phyloP scores from a whole-genome alignment of 2,113 vertebrate species.

The Odocoileus hemionus region DNA sequence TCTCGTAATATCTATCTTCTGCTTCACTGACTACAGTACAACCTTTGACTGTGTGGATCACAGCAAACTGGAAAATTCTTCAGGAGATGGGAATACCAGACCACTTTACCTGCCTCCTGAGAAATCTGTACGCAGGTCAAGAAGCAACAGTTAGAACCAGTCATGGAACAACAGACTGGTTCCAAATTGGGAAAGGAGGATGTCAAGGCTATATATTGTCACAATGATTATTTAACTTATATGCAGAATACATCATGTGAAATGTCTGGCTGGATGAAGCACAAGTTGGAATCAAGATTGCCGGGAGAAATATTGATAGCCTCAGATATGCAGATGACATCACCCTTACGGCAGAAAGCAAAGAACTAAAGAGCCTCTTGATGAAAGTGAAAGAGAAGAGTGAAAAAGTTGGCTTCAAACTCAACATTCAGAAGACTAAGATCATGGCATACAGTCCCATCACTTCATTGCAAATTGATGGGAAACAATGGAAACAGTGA shows the following conservation, averaged over 20 bases:
- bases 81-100: background rate
- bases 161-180: background rate
- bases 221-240: background rate
- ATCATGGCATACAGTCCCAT: background rate
- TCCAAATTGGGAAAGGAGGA: background rate
- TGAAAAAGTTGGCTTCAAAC: background rate
- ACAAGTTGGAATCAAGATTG: background rate
- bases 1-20: background rate
- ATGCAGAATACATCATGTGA: background rate
- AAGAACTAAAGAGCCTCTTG: background rate
- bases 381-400: background rate
- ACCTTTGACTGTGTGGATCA: background rate
- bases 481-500: background rate
- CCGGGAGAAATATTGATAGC: fast-evolving
- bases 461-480: background rate
- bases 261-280: background rate
- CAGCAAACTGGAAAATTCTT: background rate
- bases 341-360: background rate
- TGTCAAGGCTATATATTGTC: background rate
- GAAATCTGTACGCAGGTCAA: background rate
- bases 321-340: background rate
- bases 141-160: background rate
- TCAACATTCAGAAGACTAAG: background rate
- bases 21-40: background rate
- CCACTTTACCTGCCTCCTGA: background rate